Evolutionary conservation across 2,888 invertebrate genomes (phyloP).

Genomic region (Cepaea hortensis): DNA sequence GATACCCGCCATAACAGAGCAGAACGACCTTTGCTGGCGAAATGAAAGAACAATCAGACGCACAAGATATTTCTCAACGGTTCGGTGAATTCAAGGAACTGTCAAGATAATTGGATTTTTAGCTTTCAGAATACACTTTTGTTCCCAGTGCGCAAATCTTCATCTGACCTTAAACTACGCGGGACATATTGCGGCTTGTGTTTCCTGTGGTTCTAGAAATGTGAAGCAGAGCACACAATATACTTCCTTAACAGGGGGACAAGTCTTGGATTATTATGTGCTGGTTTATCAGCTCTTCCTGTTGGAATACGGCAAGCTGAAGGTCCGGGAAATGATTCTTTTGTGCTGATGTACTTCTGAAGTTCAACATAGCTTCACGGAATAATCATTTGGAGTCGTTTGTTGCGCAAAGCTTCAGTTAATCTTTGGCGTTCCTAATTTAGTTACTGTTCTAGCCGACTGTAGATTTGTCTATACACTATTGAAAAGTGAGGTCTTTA

Average conservation of each 20-base stretch:
- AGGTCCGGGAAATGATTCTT: slow-evolving; percentile 17
- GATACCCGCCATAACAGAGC: not conserved
- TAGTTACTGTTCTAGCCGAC: not conserved
- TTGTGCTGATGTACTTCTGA: not conserved
- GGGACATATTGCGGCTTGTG: not conserved
- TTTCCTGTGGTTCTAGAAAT: slow-evolving; percentile 25
- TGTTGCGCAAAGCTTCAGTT: not conserved
- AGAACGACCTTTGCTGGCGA: not conserved
- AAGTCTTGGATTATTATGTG: slow-evolving; percentile 10
- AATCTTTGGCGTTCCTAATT: not conserved
- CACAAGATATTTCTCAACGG: not conserved
- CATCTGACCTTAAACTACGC: not conserved
- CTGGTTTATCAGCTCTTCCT: slow-evolving; percentile 25
- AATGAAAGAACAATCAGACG: not conserved
- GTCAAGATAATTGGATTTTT: slow-evolving; percentile 13
- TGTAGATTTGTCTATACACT: not conserved
- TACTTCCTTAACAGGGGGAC: slow-evolving; percentile 28
- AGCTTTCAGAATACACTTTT: slow-evolving; percentile 18
- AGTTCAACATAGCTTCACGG: not conserved
- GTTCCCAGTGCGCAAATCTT: slow-evolving; percentile 24
- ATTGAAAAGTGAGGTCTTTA: too few species aligned
- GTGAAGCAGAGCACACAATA: slow-evolving; percentile 5
- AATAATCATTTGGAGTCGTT: not conserved
- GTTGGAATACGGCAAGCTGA: not conserved
- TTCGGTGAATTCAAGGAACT: not conserved